Evolutionary conservation across 2,797 vertebrate species (phyloP), one percentile per base, ranked within the genome.

Genomic region (Orestias chungarensis): DNA sequence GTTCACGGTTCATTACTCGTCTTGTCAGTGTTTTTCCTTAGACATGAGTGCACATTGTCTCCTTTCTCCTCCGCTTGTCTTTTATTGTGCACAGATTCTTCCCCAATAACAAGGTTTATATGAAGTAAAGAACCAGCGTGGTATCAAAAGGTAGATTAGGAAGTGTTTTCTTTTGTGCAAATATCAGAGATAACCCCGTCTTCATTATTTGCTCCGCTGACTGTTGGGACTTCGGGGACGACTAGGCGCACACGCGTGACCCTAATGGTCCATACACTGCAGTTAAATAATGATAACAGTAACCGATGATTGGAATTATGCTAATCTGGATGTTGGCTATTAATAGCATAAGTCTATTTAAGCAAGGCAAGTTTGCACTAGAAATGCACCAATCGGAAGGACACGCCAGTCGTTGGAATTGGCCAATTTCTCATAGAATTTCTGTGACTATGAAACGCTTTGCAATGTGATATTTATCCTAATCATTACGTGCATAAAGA

Each of bases 1-100:
- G 95, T 96, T 87, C 95, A 96, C 94, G 96, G 93, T 97, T 97
- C 96, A 97, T 97, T 97, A 96, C 93, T 90, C 90, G 94, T 93
- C 96, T 96, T 96, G 96, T 97, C 97, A 94, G 96, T 96, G 81
- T 90, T 97, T 96, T 95, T 95, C 94, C 95, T 96, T 94, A 96
- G 95, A 96, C 94, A 95, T 96, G 94, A 95, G 94, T 96, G 96
- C 95, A 94, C 96, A 96, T 95, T 95, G 95, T n/a, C n/a, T n/a
- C 1, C 62, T 46, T 76, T 67, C 74, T 33, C 29, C 70, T 50
- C 29, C 20, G 18, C 27, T 66, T 25, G 10, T 25, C 20, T 31
- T 44, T 74, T 73, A 64, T 80, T 73, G 82, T 82, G 75, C 86
- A 76, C 77, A 84, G 87, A 87, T 86, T 82, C 82, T 59, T 59